Conservation (phyloP, 2,888 invertebrate species). For the Heterodera filipjevi region DNA sequence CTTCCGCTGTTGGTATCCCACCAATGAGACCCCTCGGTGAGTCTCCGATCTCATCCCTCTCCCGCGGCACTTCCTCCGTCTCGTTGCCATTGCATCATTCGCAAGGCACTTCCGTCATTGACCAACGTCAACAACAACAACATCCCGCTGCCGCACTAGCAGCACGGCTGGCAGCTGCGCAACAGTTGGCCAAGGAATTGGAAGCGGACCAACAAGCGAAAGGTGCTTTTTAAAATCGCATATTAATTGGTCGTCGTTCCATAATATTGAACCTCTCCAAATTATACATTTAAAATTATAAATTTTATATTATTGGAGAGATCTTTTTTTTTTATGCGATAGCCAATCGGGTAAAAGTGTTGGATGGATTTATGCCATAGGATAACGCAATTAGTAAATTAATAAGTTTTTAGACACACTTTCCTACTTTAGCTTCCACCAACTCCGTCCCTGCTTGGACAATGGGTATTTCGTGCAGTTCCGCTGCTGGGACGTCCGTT, state of each 20-base stretch:
- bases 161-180: neutral
- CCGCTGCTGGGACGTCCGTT: neutral
- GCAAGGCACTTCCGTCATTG: slow-evolving; percentile 18
- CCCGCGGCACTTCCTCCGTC: slow-evolving; percentile 23
- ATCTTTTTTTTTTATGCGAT: no score
- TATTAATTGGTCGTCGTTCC: no score
- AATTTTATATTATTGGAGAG: no score
- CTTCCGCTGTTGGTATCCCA: slow-evolving; percentile 4
- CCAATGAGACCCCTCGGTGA: slow-evolving; percentile 15
- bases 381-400: no score
- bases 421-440: neutral
- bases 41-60: slow-evolving; percentile 10
- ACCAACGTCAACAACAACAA: slow-evolving; percentile 20
- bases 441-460: neutral
- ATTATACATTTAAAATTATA: no score
- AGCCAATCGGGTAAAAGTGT: no score
- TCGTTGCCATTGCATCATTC: slow-evolving; percentile 17
- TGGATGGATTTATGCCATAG: no score
- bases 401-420: no score
- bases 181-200: slow-evolving; percentile 9
- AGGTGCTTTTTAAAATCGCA: neutral
- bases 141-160: slow-evolving; percentile 7
- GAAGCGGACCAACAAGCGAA: slow-evolving; percentile 8
- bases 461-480: slow-evolving; percentile 17
- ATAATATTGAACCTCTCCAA: no score